phyloP scores from a whole-genome alignment of 2,113 vertebrate species.

The Gobius niger region DNA sequence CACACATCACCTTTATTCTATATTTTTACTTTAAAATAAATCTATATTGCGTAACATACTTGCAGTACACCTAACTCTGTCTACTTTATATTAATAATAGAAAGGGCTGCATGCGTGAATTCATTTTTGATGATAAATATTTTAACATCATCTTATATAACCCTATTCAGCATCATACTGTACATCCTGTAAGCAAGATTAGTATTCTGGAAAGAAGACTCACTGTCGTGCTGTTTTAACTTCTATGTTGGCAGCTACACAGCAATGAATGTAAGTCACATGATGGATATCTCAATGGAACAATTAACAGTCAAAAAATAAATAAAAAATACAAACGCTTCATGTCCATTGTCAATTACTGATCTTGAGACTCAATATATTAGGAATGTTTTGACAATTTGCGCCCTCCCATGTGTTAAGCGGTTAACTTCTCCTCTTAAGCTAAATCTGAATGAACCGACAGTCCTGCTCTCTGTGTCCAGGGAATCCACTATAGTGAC shows the following conservation, averaged over 20 bases:
- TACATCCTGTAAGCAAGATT: background rate
- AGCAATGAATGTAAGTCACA: no score
- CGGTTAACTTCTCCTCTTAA: background rate
- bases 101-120: background rate
- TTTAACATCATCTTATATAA: background rate
- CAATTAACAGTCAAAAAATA: background rate
- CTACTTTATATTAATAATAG: background rate
- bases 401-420: background rate
- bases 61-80: background rate
- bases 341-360: background rate
- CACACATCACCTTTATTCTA: background rate
- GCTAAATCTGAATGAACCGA: conserved; percentile 31
- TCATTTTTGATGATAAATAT: conserved; percentile 4
- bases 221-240: background rate
- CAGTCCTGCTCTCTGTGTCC: conserved; percentile 50
- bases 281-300: no score
- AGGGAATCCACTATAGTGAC: conserved; percentile 18
- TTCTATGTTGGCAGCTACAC: background rate
- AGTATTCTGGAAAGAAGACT: background rate
- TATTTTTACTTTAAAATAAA: background rate
- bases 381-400: background rate
- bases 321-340: background rate
- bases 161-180: background rate
- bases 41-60: background rate
- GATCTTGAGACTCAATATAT: no score